Evolutionary conservation across 1,140 invertebrate species (phyloP), one percentile per base, ranked within the genome.

Genomic region (Caligus rogercresseyi): DNA sequence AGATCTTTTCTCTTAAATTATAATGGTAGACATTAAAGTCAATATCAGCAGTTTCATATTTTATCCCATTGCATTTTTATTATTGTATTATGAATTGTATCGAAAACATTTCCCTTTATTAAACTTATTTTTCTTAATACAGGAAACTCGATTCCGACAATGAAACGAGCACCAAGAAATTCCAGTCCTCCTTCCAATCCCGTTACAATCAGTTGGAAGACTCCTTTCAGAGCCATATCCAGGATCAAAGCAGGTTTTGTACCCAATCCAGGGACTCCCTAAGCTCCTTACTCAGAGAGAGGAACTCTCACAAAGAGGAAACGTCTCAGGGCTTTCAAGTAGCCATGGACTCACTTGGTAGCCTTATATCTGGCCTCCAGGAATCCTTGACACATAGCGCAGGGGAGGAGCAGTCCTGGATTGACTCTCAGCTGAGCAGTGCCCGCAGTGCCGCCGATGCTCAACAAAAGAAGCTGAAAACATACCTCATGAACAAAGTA

Each of bases 111-210:
- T n/a, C n/a, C n/a, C n/a, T n/a, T n/a, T n/a, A n/a, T n/a, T n/a
- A n/a, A n/a, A n/a, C n/a, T n/a, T n/a, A n/a, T n/a, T n/a, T n/a
- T n/a, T n/a, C n/a, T n/a, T n/a, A n/a, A n/a, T n/a, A n/a, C 31
- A 43, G 31, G 31, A n/a, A 43, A 7, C 7, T 43, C 7, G 31
- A 43, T 11, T 7, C 31, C n/a, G 7, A n/a, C n/a, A 43, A 43
- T 43, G 31, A n/a, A 43, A 11, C 31, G n/a, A 43, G 31, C n/a
- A 43, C n/a, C 31, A 43, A 43, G n/a, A 43, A n/a, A 43, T 43
- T 43, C n/a, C 31, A 43, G 7, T 43, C 31, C 7, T 11, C 68
- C 65, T 43, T 43, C n/a, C 7, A 11, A 7, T 43, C 31, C 7
- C 7, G n/a, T 43, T 43, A 43, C 31, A 43, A 43, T 43, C 7